Base-by-base conservation (phyloP, 2,888 invertebrate species). In the Thereva unica region DNA sequence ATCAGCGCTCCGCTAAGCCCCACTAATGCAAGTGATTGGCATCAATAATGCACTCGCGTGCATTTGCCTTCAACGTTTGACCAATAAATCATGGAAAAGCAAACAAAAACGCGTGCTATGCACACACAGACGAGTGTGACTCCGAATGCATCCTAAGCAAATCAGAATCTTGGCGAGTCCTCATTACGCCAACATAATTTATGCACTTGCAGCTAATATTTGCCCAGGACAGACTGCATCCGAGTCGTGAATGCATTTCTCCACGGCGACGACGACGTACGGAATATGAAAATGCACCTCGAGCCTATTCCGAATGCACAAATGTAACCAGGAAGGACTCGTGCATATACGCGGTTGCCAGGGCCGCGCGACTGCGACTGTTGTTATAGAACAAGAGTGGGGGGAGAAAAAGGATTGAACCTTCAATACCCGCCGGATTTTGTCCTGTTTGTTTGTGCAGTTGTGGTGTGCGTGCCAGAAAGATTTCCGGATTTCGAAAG, bases 11-110 rank as follows among this genome's bases (percentile, higher is more conserved):
- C 49, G 12, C 49, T 59, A 49, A 59, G 59, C 59, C 49, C 47
- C 59, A 49, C 59, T 59, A 59, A 59, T 59, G 49, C 47, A 40
- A 59, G 59, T 59, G 59, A 59, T 59, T 59, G 23, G 59, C 59
- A 59, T 59, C 59, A 59, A 59, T 59, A 59, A 59, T 59, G 59
- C 59, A 59, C 59, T 59, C 59, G 59, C 59, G 59, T 59, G 59
- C 59, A 59, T 59, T 59, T 59, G 59, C 59, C 40, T 59, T 59
- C 59, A 59, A 59, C 59, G 59, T 49, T 59, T 37, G 12, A 23
- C 59, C 49, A 59, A 59, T 59, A 59, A 59, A 59, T 59, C 59
- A 59, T 59, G 47, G 47, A 47, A 59, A 34, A 47, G 59, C 59
- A 59, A 59, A 59, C 37, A 59, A 59, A 59, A 59, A 59, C 59